A percentile compares a stretch with the other conserved stretches of the same genome.
These are phyloP conservation scores for Drosophila setifemur DNA, from an alignment of 1,140 invertebrate species.

Conservation along the genomic window DNA sequence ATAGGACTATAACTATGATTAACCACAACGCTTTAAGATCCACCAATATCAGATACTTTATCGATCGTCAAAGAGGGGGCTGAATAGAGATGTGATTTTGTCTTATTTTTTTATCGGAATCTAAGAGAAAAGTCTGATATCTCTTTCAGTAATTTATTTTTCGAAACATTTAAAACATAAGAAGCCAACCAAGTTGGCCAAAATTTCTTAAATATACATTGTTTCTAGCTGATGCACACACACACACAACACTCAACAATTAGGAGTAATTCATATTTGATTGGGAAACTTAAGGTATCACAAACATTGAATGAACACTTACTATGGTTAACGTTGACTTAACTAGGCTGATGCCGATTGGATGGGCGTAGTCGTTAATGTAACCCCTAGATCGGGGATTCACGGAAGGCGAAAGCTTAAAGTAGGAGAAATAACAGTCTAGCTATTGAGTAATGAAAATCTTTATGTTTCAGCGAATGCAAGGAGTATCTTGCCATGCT, in stretches of 20 bases:
- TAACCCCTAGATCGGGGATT: neutral
- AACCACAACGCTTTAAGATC: slow-evolving; percentile 61
- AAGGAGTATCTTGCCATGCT: neutral
- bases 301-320: slow-evolving; percentile 68
- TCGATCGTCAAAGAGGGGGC: neutral
- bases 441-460: neutral
- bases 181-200: slow-evolving; percentile 28
- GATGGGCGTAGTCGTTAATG: slow-evolving; percentile 3
- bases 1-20: slow-evolving; percentile 45
- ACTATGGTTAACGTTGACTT: slow-evolving; percentile 38
- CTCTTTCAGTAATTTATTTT: slow-evolving; percentile 11
- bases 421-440: neutral
- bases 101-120: slow-evolving; percentile 5
- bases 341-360: slow-evolving; percentile 17
- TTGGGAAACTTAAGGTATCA: slow-evolving; percentile 53
- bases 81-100: neutral
- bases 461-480: neutral
- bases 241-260: slow-evolving; percentile 31
- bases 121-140: slow-evolving; percentile 46
- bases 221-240: slow-evolving; percentile 15
- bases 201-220: slow-evolving; percentile 12
- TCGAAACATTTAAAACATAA: neutral
- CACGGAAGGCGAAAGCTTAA: slow-evolving; percentile 8
- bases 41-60: slow-evolving; percentile 36
- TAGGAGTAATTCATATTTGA: slow-evolving; percentile 4